A percentile compares a stretch with the other conserved stretches of the same genome.
These are phyloP conservation scores for Desoria tigrina DNA, from an alignment of 2,888 invertebrate genomes.

Conservation along the genomic window DNA sequence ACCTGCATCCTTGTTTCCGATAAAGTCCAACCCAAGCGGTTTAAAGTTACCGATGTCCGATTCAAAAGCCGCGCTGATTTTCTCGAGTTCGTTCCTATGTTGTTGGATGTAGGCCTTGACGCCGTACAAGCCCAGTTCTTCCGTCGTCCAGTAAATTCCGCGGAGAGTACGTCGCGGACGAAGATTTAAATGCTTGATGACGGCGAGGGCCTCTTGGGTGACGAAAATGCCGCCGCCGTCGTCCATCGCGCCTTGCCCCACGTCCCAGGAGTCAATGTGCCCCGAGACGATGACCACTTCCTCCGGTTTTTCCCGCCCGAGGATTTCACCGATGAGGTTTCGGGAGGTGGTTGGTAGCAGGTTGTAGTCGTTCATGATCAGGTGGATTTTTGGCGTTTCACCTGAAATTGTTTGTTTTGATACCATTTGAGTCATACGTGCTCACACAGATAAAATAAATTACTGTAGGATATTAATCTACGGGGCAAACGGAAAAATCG, in stretches of 20 bases:
- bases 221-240: constrained; percentile 70
- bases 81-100: constrained; percentile 55
- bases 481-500: no score
- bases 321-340: constrained; percentile 72
- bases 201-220: constrained; percentile 71
- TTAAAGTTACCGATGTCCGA: constrained; percentile 73
- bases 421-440: no score
- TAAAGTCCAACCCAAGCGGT: constrained; percentile 69
- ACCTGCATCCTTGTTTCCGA: constrained; percentile 64
- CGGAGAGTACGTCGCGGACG: constrained; percentile 69
- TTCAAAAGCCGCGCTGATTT: constrained; percentile 66
- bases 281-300: constrained; percentile 74
- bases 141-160: constrained; percentile 77
- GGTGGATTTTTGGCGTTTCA: neutral
- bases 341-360: constrained; percentile 60
- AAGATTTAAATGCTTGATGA: constrained; percentile 67
- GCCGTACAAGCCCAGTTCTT: constrained; percentile 66
- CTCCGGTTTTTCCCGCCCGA: constrained; percentile 61
- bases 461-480: no score
- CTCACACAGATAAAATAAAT: no score
- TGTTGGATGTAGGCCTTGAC: constrained; percentile 58
- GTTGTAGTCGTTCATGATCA: constrained; percentile 16
- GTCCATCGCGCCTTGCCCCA: constrained; percentile 35
- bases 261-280: constrained; percentile 66
- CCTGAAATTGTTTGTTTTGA: no score